Evolutionary conservation across 2,113 vertebrate genomes (phyloP).

Genomic region (Microtus pennsylvanicus): DNA sequence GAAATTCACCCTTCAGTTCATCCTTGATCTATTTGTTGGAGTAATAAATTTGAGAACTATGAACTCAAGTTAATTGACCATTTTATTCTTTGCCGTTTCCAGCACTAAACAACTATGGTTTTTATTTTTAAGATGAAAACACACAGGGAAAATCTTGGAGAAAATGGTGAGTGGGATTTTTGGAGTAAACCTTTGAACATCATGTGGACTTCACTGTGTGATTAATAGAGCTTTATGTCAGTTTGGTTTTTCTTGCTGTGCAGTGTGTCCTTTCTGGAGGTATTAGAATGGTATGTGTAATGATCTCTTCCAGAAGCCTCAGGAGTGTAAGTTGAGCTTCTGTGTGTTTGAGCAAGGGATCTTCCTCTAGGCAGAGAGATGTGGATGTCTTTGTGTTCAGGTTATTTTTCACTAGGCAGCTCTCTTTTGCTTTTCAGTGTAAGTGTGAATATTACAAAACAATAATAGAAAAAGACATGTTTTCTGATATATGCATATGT

Average conservation of each 20-base stretch:
- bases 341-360: background rate
- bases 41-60: background rate
- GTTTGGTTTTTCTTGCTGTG: background rate
- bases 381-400: conserved; percentile 21
- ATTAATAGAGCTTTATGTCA: background rate
- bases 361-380: conserved; percentile 31
- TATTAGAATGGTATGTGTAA: background rate
- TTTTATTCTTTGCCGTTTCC: background rate
- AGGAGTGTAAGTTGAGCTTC: conserved; percentile 22
- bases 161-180: background rate
- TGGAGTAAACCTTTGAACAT: background rate
- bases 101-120: background rate
- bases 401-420: background rate
- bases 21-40: background rate
- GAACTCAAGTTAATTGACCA: background rate
- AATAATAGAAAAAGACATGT: background rate
- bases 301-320: conserved; percentile 51
- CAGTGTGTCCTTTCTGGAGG: conserved; percentile 26
- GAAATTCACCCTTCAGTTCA: background rate
- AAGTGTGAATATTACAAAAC: conserved; percentile 21
- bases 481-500: no score
- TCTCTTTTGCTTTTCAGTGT: background rate
- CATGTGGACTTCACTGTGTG: background rate
- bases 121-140: background rate
- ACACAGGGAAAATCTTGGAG: background rate